Evolutionary conservation across 2,113 vertebrate genomes (phyloP).

Genomic region (crab-eating macaque (Macaca fascicularis)): T2T-MFA8v1.1 NC_088381.1:162262001-162262500

Average conservation of each 20-base stretch:
- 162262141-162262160: background rate
- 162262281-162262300: background rate
- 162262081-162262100: background rate
- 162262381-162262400: background rate
- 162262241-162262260: background rate
- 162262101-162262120: constrained; percentile 2
- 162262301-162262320: background rate
- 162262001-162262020: background rate
- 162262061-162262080: background rate
- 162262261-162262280: background rate
- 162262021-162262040: background rate
- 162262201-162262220: background rate
- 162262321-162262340: background rate
- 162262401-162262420: background rate
- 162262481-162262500: background rate
- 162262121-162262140: background rate
- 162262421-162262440: background rate
- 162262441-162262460: background rate
- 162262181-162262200: background rate
- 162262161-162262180: background rate
- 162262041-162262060: background rate
- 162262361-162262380: background rate
- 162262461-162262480: background rate
- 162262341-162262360: background rate
- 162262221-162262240: background rate